Percentiles rank a stretch among this genome's conserved stretches.
Conservation (phyloP, 2,797 vertebrate species). For the Ispidina lecontei region DNA sequence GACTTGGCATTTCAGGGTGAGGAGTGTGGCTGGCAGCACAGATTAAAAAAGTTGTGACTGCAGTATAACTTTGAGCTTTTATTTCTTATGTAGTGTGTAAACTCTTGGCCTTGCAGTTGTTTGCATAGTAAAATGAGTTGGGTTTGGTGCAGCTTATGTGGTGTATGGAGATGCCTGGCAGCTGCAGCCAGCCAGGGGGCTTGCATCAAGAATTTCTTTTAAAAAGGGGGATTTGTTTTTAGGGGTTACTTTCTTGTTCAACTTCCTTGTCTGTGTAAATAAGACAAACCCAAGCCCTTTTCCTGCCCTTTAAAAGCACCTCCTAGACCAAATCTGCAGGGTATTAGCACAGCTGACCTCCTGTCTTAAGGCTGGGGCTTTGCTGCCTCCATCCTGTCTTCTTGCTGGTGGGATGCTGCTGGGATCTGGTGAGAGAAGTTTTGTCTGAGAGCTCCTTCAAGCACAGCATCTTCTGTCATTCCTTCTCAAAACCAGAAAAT, state of each 20-base stretch:
- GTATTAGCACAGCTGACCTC: neutral
- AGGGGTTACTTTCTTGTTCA: neutral
- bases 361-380: neutral
- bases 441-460: neutral
- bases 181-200: neutral
- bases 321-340: rapidly evolving
- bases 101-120: neutral
- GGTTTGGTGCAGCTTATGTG: neutral
- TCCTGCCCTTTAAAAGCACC: neutral
- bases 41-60: neutral
- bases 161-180: rapidly evolving
- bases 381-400: neutral
- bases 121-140: neutral
- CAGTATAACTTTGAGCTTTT: neutral
- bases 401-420: neutral
- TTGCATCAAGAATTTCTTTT: neutral
- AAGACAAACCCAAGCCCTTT: neutral
- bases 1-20: rapidly evolving
- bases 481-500: neutral
- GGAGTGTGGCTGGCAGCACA: neutral
- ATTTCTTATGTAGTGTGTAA: neutral
- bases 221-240: neutral
- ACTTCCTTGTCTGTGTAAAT: neutral
- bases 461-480: neutral
- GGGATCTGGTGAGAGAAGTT: neutral